phyloP scores from a whole-genome alignment of 2,113 vertebrate genomes.

The Motacilla tschutschensis region DNA sequence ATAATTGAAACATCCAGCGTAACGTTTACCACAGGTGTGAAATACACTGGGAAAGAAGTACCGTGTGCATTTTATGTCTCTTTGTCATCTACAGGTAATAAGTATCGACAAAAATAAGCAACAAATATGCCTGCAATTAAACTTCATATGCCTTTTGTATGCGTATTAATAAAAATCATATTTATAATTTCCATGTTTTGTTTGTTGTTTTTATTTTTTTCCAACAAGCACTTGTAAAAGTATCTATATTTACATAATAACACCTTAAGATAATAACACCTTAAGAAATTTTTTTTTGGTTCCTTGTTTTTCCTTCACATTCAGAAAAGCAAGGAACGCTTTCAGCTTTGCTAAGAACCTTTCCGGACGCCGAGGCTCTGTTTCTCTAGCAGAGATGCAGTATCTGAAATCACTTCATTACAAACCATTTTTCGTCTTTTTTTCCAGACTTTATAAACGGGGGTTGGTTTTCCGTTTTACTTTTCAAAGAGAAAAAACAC shows the following conservation, averaged over 20 bases:
- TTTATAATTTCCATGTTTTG: slow-evolving; percentile 25
- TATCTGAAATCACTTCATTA: slow-evolving; percentile 30
- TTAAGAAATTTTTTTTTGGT: slow-evolving; percentile 45
- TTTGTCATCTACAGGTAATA: slow-evolving; percentile 69
- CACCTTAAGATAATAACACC: slow-evolving; percentile 57
- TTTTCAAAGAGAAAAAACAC: not conserved
- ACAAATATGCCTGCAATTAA: slow-evolving; percentile 67
- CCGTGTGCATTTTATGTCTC: slow-evolving; percentile 65
- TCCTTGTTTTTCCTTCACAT: slow-evolving; percentile 51
- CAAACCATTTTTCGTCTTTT: slow-evolving; percentile 13
- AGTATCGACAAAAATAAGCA: slow-evolving; percentile 67
- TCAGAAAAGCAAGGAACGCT: slow-evolving; percentile 41
- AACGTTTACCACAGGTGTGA: slow-evolving; percentile 72
- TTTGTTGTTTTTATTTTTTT: not conserved
- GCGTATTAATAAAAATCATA: slow-evolving; percentile 63
- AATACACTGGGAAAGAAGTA: slow-evolving; percentile 71
- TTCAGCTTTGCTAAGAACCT: slow-evolving; percentile 55
- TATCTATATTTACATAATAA: slow-evolving; percentile 66
- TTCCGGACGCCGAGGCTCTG: slow-evolving; percentile 14
- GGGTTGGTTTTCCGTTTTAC: not conserved
- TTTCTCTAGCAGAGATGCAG: slow-evolving; percentile 53
- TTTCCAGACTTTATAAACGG: not conserved
- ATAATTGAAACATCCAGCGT: slow-evolving; percentile 70
- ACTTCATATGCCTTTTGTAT: slow-evolving; percentile 66
- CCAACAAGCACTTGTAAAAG: slow-evolving; percentile 58